A percentile compares a stretch with the other conserved stretches of the same genome.
Conservation (phyloP, 2,797 vertebrate genomes). For the Babyrousa celebensis region DNA sequence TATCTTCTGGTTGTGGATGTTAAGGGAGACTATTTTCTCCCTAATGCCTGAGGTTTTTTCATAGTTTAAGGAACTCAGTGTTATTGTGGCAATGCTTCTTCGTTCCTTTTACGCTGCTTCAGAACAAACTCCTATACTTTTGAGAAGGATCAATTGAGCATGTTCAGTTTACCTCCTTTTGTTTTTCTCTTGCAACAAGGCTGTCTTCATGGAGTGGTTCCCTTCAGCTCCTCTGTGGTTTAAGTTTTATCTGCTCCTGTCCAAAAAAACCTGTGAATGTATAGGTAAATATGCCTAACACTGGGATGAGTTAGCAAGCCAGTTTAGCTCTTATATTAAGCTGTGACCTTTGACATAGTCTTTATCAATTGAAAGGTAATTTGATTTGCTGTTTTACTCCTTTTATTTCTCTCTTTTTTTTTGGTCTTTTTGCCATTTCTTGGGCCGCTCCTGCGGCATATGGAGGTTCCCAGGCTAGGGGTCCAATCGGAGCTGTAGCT, state of each 20-base stretch:
- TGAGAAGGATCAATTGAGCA: neutral
- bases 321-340: neutral
- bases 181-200: neutral
- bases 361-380: neutral
- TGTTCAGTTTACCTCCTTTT: neutral
- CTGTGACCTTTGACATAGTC: neutral
- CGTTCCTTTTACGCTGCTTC: neutral
- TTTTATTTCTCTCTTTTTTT: neutral
- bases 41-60: neutral
- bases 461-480: too few species aligned
- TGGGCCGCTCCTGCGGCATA: too few species aligned
- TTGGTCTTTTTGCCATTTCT: too few species aligned
- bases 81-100: neutral
- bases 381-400: slow-evolving; percentile 11
- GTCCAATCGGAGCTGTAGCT: too few species aligned
- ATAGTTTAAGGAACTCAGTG: neutral
- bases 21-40: neutral
- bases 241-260: neutral
- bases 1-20: slow-evolving; percentile 27
- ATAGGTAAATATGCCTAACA: neutral
- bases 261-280: neutral
- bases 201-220: neutral
- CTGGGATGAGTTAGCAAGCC: neutral
- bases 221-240: neutral
- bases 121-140: neutral